Evolutionary conservation across 2,113 vertebrate genomes (phyloP), one percentile per base, ranked within the genome.

Genomic region (Cathartes aura): DNA sequence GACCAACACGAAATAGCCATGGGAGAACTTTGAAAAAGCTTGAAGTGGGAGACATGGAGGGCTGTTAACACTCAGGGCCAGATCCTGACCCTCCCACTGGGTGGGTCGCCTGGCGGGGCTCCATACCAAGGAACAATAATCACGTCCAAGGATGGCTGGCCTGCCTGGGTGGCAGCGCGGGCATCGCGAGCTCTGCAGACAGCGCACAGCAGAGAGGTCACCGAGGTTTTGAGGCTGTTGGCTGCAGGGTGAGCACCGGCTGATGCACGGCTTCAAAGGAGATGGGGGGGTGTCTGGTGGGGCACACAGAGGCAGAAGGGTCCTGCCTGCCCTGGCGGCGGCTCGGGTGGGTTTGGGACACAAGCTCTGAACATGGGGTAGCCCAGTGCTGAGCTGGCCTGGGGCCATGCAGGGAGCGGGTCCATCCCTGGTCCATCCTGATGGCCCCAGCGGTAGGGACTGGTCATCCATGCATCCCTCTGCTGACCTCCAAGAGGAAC

Each of bases 11-110:
- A 94, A 93, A 88, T 66, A 92, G 63, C 55, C 67, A 84, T 0
- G 0, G 81, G 45, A 95, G 42, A 16, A 94, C 90, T 83, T 78
- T 78, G n/a, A 43, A 86, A 93, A 88, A 58, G 18, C 55, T 88
- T 58, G 30, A 90, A 83, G 63, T 48, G 64, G 72, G 60, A 96
- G 79, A 76, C 71, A 67, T 55, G 72, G 53, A 78, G 38, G 47
- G 64, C 75, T 94, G 92, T 96, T 96, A 95, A 95, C 90, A 93
- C 93, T 43, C 85, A 59, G 16, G 92, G 90, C 53, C 71, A 76
- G 88, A 93, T 56, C 79, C 82, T 67, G 85, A 87, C 63, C 72
- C 80, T 94, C 92, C 88, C 79, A 80, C 67, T 92, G 90, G 82
- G 82, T 1, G 2, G 82, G 71, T 81, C 4, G 50, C 71, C 88